These are phyloP conservation scores for Noctua janthina DNA, from an alignment of 2,888 invertebrate species.

Conservation along the genomic window DNA sequence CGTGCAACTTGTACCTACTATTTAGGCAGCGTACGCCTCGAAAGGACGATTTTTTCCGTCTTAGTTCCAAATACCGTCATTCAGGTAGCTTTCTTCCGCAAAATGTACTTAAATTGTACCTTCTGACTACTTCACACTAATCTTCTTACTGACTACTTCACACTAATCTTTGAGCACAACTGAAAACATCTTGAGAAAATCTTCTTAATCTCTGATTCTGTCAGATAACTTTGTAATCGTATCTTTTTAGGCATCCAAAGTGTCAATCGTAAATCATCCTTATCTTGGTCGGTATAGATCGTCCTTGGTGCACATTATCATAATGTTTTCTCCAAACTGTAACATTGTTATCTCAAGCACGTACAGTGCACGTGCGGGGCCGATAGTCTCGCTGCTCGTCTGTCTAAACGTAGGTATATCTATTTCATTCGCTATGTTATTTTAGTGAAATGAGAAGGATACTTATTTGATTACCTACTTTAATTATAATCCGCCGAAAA, in stretches of 20 bases:
- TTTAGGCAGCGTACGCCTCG: too few relatives aligned
- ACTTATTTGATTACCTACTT: not conserved
- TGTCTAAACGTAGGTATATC: not conserved
- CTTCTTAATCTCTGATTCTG: slow-evolving; percentile 4
- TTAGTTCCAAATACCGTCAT: too few relatives aligned
- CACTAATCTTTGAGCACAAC: slow-evolving; percentile 17
- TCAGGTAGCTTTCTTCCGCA: too few relatives aligned
- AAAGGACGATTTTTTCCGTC: too few relatives aligned
- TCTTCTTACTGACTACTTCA: not conserved
- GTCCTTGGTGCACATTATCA: slow-evolving; percentile 15
- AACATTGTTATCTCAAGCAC: slow-evolving; percentile 23
- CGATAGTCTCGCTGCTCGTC: not conserved
- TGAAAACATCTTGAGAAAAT: not conserved
- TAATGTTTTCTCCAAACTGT: slow-evolving; percentile 13
- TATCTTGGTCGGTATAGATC: slow-evolving; percentile 20
- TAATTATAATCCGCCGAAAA: not conserved
- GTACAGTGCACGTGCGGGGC: not conserved
- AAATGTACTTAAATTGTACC: too few relatives aligned
- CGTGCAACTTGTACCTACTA: too few relatives aligned
- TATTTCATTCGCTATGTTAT: not conserved
- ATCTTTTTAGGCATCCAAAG: not conserved
- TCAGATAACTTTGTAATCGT: not conserved
- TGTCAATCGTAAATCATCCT: slow-evolving; percentile 5
- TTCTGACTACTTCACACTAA: slow-evolving; percentile 2
- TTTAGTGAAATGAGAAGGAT: not conserved